These are phyloP conservation scores for Drosophila nikananu DNA, from an alignment of 1,140 invertebrate genomes.

Conservation along the genomic window DNA sequence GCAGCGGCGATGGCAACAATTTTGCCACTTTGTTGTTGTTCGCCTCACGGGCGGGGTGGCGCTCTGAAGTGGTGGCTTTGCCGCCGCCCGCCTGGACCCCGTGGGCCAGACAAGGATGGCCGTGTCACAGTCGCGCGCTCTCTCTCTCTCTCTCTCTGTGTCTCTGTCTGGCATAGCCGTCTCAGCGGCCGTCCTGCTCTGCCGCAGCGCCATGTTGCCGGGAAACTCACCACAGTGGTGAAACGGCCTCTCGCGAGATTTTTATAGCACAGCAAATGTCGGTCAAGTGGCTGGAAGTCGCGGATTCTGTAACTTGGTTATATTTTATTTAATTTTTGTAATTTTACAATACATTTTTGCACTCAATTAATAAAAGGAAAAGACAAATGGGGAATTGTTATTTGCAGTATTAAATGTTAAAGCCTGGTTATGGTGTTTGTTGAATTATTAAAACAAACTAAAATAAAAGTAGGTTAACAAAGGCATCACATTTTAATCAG, in stretches of 20 bases:
- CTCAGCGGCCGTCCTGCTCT: conserved; percentile 34
- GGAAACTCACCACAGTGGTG: conserved; percentile 32
- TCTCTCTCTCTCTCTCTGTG: neutral
- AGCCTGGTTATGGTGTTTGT: neutral
- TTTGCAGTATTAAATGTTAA: neutral
- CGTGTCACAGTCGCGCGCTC: neutral
- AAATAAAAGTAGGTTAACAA: neutral
- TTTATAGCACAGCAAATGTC: conserved; percentile 55
- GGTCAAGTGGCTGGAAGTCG: conserved; percentile 35
- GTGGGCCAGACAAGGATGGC: conserved; percentile 26
- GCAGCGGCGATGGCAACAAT: conserved; percentile 41
- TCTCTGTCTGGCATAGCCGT: conserved; percentile 15
- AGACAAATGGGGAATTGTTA: neutral
- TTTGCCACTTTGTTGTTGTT: conserved; percentile 69
- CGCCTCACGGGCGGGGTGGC: conserved; percentile 38
- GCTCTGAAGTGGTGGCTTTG: conserved; percentile 30
- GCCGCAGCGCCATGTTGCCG: conserved; percentile 73
- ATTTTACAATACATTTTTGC: neutral
- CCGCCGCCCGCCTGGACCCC: neutral
- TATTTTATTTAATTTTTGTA: neutral
- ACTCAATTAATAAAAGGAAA: neutral
- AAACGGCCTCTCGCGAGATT: conserved; percentile 4
- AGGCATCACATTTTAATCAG: neutral
- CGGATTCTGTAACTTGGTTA: neutral
- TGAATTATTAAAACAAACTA: neutral